These are phyloP conservation scores for Oxyteleia sp. DNA, from an alignment of 2,888 invertebrate species.

Conservation along the genomic window DNA sequence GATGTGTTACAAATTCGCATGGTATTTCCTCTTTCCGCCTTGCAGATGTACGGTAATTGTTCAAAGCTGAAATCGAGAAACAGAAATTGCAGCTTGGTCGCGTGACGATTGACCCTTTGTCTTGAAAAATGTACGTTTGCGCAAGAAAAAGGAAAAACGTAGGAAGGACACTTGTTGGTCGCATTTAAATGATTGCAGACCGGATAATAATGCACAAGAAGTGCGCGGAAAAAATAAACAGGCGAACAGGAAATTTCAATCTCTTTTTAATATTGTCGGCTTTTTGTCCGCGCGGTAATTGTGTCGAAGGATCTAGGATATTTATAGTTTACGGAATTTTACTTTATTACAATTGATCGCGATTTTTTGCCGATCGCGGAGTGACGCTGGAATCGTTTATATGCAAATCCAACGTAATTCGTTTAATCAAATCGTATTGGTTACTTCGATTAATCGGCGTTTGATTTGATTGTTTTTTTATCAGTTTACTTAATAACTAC, in stretches of 20 bases:
- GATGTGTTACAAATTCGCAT: no score
- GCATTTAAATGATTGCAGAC: constrained; percentile 8
- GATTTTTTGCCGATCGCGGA: not conserved
- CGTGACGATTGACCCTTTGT: not conserved
- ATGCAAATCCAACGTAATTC: not conserved
- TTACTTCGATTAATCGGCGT: not conserved
- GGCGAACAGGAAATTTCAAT: constrained; percentile 24
- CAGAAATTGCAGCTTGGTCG: not conserved
- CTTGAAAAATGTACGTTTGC: not conserved
- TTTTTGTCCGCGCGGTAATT: not conserved
- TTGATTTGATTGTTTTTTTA: no score
- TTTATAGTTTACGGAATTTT: constrained; percentile 21
- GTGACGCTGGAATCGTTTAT: not conserved
- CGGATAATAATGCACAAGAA: constrained; percentile 9
- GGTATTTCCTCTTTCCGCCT: no score
- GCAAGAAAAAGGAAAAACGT: not conserved
- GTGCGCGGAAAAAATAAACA: not conserved
- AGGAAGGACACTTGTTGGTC: constrained; percentile 1
- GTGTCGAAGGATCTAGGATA: constrained; percentile 9
- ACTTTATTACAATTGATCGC: constrained; percentile 8
- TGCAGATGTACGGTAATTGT: no score
- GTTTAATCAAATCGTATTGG: not conserved
- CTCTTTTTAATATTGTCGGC: constrained; percentile 12
- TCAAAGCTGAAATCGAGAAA: not conserved
- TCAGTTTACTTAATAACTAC: no score